Evolutionary conservation across 1,140 invertebrate genomes (phyloP).

Genomic region (Euglossa dilemma): DNA sequence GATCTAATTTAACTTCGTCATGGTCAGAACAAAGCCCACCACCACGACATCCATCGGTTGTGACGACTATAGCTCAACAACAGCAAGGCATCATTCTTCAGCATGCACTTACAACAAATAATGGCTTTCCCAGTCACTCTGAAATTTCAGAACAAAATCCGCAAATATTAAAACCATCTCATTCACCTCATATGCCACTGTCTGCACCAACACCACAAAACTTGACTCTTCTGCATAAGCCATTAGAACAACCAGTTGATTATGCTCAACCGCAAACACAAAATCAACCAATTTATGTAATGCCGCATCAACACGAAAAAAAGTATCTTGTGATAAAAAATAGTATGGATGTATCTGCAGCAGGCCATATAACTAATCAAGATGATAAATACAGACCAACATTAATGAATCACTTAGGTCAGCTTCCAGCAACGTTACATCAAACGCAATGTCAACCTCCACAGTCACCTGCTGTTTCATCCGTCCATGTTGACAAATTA

Average conservation of each 20-base stretch:
- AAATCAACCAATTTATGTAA: slow-evolving; percentile 69
- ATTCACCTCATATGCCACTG: slow-evolving; percentile 75
- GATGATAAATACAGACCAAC: slow-evolving; percentile 78
- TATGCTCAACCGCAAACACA: slow-evolving; percentile 75
- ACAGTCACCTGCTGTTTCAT: slow-evolving; percentile 73
- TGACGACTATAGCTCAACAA: slow-evolving; percentile 78
- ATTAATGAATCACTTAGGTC: slow-evolving; percentile 74
- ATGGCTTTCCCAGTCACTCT: slow-evolving; percentile 65
- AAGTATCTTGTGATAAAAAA: slow-evolving; percentile 80
- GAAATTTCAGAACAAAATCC: slow-evolving; percentile 74
- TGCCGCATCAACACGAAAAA: slow-evolving; percentile 75
- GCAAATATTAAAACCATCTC: slow-evolving; percentile 75
- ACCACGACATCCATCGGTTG: slow-evolving; percentile 76
- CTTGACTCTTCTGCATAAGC: slow-evolving; percentile 74
- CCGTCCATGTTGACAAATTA: slow-evolving; percentile 77
- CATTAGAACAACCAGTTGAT: slow-evolving; percentile 75
- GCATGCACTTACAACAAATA: slow-evolving; percentile 75
- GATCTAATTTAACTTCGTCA: slow-evolving; percentile 69
- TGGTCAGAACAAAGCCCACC: slow-evolving; percentile 80
- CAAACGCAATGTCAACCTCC: slow-evolving; percentile 76
- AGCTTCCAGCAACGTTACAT: slow-evolving; percentile 73
- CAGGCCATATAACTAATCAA: slow-evolving; percentile 70
- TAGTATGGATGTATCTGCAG: slow-evolving; percentile 72
- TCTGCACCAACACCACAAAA: slow-evolving; percentile 71
- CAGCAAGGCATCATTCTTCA: slow-evolving; percentile 78